Evolutionary conservation across 2,888 invertebrate species (phyloP), one percentile per base, ranked within the genome.

Genomic region (Cephus spinipes): DNA sequence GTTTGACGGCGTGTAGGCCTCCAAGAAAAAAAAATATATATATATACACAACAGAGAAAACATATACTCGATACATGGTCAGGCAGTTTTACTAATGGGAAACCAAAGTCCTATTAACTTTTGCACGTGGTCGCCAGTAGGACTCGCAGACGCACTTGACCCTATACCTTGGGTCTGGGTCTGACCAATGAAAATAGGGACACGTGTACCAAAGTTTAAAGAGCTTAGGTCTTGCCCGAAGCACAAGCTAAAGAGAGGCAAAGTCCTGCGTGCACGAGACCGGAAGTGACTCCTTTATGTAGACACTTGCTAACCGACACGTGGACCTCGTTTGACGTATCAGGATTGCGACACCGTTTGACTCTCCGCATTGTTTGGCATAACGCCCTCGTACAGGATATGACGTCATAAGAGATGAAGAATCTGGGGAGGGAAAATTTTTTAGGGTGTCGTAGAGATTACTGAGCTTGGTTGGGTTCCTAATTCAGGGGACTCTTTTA

Each of bases 151-250:
- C 40, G 15, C 15, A 23, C 40, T 40, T 40, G 15, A 40, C 23
- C 23, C 0, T 23, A 4, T 11, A 32, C 71, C 4, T 33, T 33
- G 23, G 71, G 71, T 33, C 71, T 11, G 71, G 30, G 4, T 55
- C 23, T 55, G 2, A 23, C 23, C 15, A 55, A 40, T 1, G 40
- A 68, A 75, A 75, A 34, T 33, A 30, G 11, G n/a, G 69, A n/a
- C 75, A 69, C 75, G 75, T 68, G 75, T 75, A 2, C 68, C 6
- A 33, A 35, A 12, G 36, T 76, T 71, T 71, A 32, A 55, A 23
- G 1, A 23, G 23, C 40, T 6, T 1, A 0, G 4, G 12, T 36
- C 40, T 55, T 55, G 23, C 1, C 2, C 23, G 40, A 23, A 23
- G 23, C 1, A 9, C 6, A 2, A 23, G 23, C 6, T 6, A 23